Conservation (phyloP, 2,888 invertebrate genomes). For the Rotaria sp. region DNA sequence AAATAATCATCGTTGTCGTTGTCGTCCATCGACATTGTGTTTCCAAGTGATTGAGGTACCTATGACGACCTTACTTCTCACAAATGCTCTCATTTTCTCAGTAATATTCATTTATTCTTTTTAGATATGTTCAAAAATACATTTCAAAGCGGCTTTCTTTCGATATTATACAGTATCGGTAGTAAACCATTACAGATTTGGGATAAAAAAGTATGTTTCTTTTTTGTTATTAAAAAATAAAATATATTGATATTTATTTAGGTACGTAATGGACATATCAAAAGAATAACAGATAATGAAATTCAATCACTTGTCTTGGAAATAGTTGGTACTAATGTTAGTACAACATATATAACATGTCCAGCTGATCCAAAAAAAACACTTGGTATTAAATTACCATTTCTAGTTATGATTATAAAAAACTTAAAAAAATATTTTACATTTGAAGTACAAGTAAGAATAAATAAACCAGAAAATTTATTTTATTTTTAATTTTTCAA, state of each 20-base stretch:
- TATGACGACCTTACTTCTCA: constrained; percentile 1
- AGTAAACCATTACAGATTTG: constrained; percentile 61
- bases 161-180: constrained; percentile 60
- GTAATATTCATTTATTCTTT: constrained; percentile 2
- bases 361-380: constrained; percentile 78
- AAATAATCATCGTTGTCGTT: background rate
- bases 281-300: constrained; percentile 84
- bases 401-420: constrained; percentile 86
- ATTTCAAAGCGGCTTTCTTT: constrained; percentile 60
- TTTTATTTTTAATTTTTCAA: background rate
- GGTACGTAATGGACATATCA: constrained; percentile 78
- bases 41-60: constrained; percentile 22
- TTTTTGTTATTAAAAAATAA: background rate
- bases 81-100: background rate
- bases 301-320: constrained; percentile 84
- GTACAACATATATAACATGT: constrained; percentile 83
- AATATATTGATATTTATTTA: background rate
- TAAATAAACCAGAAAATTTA: background rate
- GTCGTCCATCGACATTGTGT: background rate
- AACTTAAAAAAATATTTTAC: constrained; percentile 87
- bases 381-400: constrained; percentile 81
- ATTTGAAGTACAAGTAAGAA: constrained; percentile 80
- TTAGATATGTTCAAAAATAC: constrained; percentile 59
- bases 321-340: constrained; percentile 82
- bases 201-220: constrained; percentile 59